Percentiles rank a stretch among this genome's conserved stretches.
These are phyloP conservation scores for Pangasius krempfi DNA, from an alignment of 2,797 vertebrate genomes.

Conservation along the genomic window DNA sequence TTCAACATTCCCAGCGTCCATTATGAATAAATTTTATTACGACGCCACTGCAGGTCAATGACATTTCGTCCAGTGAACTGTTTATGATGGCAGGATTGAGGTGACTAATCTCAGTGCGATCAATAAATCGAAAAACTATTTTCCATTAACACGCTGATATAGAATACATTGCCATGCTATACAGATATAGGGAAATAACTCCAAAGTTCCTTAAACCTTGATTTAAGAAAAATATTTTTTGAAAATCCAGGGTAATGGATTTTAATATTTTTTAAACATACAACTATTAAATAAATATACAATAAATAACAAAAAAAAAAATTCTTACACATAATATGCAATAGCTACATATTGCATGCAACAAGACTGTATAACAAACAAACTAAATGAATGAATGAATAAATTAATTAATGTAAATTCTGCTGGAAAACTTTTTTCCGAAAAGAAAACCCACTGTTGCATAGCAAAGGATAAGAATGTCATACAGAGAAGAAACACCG, in stretches of 20 bases:
- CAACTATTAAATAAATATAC: neutral
- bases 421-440: neutral
- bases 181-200: neutral
- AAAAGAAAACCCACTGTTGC: neutral
- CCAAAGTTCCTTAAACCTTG: neutral
- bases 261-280: too few relatives aligned
- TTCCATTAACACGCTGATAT: neutral
- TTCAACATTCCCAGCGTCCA: slow-evolving; percentile 67
- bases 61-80: slow-evolving; percentile 57
- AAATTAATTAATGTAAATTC: too few relatives aligned
- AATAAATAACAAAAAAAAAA: neutral
- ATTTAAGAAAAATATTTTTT: neutral
- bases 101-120: neutral
- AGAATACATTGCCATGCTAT: neutral
- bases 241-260: neutral
- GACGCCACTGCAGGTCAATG: slow-evolving; percentile 53
- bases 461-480: neutral
- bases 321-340: too few relatives aligned
- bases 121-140: neutral
- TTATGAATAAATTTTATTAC: slow-evolving; percentile 64
- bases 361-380: too few relatives aligned
- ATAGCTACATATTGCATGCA: too few relatives aligned
- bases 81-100: slow-evolving; percentile 17
- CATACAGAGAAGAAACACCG: neutral
- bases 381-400: too few relatives aligned